phyloP scores from a whole-genome alignment of 1,140 invertebrate genomes.

The Stegodyphus mimosarum region DNA sequence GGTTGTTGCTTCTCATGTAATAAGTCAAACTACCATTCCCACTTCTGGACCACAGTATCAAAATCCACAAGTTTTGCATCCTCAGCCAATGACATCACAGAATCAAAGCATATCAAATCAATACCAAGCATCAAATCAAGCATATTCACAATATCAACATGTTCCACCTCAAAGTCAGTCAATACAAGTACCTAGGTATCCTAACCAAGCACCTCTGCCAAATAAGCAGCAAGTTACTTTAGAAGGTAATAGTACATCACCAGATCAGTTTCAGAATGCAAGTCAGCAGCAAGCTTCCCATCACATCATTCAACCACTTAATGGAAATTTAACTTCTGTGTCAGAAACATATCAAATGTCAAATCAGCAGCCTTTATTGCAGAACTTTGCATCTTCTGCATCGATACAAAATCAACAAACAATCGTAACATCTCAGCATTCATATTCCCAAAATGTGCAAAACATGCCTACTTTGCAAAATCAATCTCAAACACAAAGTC shows the following conservation, averaged over 20 bases:
- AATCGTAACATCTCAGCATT: constrained; percentile 20
- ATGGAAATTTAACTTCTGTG: neutral
- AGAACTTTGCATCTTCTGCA: constrained; percentile 21
- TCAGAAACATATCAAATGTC: neutral
- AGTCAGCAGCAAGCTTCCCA: neutral
- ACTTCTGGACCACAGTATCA: constrained; percentile 30
- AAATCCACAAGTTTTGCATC: constrained; percentile 52
- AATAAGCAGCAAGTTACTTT: neutral
- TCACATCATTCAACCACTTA: constrained; percentile 31
- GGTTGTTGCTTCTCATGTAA: constrained; percentile 13
- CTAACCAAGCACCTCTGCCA: constrained; percentile 5
- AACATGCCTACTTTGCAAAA: neutral
- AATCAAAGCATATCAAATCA: constrained; percentile 61
- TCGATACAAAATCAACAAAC: constrained; percentile 9
- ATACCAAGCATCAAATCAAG: constrained; percentile 62
- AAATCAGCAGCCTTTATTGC: constrained; percentile 11
- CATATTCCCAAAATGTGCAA: constrained; percentile 21
- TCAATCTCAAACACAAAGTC: constrained; percentile 22
- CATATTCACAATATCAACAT: constrained; percentile 47
- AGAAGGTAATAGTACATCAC: constrained; percentile 19
- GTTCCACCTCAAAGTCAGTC: constrained; percentile 15
- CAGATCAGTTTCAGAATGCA: constrained; percentile 37
- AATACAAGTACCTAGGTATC: constrained; percentile 5
- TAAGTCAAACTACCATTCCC: constrained; percentile 20
- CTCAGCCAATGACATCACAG: constrained; percentile 51